A percentile compares a stretch with the other conserved stretches of the same genome.
Evolutionary conservation across 2,888 invertebrate genomes (phyloP).

Genomic region (Cartodere bifasciata): DNA sequence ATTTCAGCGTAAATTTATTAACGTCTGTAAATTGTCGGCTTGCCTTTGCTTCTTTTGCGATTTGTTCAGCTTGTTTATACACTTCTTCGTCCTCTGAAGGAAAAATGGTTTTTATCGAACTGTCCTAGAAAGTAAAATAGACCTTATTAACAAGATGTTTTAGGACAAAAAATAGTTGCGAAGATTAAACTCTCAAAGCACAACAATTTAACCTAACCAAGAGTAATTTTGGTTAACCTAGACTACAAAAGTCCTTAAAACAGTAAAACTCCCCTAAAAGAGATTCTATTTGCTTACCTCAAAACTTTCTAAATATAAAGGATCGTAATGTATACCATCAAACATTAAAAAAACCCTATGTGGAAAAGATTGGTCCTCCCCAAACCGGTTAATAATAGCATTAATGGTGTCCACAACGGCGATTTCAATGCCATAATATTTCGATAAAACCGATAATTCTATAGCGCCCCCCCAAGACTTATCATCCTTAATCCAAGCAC

Average conservation of each 20-base stretch:
- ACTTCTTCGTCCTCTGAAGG: constrained; percentile 59
- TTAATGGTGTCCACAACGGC: constrained; percentile 87
- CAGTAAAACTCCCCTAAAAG: not conserved
- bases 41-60: constrained; percentile 79
- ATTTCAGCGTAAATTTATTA: constrained; percentile 72
- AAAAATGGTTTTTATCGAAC: constrained; percentile 67
- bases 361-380: constrained; percentile 79
- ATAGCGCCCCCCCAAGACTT: constrained; percentile 96
- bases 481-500: constrained; percentile 77
- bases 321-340: constrained; percentile 95
- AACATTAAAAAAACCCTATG: constrained; percentile 79
- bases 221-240: not conserved
- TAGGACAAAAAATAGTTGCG: not conserved
- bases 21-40: constrained; percentile 86
- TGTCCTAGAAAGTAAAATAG: constrained; percentile 43
- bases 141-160: not conserved
- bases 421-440: constrained; percentile 82
- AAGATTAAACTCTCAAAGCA: not conserved
- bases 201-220: not conserved
- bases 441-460: constrained; percentile 78
- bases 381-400: constrained; percentile 82
- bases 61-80: constrained; percentile 66
- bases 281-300: constrained; percentile 45
- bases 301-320: constrained; percentile 71
- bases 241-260: constrained; percentile 4